Evolutionary conservation across 2,888 invertebrate genomes (phyloP).

Genomic region (Pegoplata infirma): DNA sequence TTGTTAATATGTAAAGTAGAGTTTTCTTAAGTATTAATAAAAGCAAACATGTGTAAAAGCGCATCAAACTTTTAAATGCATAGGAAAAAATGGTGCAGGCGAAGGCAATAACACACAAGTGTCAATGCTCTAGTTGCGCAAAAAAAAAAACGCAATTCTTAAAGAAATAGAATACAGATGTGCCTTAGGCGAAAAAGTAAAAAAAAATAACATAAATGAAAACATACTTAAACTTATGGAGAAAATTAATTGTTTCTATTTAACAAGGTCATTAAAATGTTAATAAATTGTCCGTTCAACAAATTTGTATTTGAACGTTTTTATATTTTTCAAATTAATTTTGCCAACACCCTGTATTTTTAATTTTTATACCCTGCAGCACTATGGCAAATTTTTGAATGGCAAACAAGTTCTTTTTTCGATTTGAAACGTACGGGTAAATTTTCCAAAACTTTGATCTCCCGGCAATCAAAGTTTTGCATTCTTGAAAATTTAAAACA

Average conservation of each 20-base stretch:
- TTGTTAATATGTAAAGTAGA: slow-evolving; percentile 32
- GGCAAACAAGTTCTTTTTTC: no score
- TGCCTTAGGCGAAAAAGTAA: not conserved
- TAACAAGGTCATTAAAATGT: slow-evolving; percentile 48
- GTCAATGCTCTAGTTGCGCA: slow-evolving; percentile 60
- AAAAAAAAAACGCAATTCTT: not conserved
- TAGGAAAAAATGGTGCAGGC: slow-evolving; percentile 5
- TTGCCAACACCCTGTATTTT: slow-evolving; percentile 1
- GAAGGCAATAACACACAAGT: slow-evolving; percentile 38
- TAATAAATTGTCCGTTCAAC: slow-evolving; percentile 29
- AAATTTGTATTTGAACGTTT: no score
- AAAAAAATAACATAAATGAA: not conserved
- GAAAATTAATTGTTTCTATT: slow-evolving; percentile 41
- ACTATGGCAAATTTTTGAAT: no score
- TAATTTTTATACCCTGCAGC: no score
- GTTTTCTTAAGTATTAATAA: slow-evolving; percentile 33
- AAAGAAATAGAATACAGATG: not conserved
- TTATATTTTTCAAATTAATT: not conserved
- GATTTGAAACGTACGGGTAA: no score
- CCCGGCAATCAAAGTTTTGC: no score
- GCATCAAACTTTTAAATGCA: slow-evolving; percentile 37
- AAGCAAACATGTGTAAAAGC: slow-evolving; percentile 52
- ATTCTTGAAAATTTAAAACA: no score
- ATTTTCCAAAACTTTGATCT: no score
- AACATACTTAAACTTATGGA: slow-evolving; percentile 16